Evolutionary conservation across 2,113 vertebrate species (phyloP).

Genomic region (Laterallus jamaicensis): DNA sequence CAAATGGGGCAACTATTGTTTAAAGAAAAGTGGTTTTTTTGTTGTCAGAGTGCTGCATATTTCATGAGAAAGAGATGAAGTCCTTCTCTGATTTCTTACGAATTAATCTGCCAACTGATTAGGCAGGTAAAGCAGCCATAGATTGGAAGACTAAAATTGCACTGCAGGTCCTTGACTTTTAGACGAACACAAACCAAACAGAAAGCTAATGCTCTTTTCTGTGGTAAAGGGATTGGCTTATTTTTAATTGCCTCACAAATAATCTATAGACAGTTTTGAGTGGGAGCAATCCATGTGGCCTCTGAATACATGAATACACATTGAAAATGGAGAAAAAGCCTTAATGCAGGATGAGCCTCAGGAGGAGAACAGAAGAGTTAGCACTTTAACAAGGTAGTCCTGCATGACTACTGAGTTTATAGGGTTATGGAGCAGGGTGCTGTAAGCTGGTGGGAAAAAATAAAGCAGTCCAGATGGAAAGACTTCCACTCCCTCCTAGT

Average conservation of each 20-base stretch:
- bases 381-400: neutral
- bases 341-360: neutral
- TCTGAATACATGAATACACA: neutral
- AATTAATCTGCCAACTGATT: constrained; percentile 40
- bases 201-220: constrained; percentile 19
- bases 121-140: constrained; percentile 34
- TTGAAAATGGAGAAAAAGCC: neutral
- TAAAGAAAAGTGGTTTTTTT: neutral
- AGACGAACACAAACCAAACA: constrained; percentile 21
- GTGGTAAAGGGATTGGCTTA: constrained; percentile 14
- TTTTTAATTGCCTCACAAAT: constrained; percentile 60
- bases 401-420: neutral
- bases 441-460: neutral
- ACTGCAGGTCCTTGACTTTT: constrained; percentile 7
- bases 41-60: neutral
- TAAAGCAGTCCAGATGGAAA: neutral
- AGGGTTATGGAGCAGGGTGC: neutral
- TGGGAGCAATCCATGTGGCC: constrained; percentile 1
- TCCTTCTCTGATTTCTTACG: neutral
- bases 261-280: constrained; percentile 43
- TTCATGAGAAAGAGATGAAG: constrained; percentile 28
- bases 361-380: neutral
- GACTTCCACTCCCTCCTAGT: neutral
- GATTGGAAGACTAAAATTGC: constrained; percentile 17
- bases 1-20: constrained; percentile 15